Evolutionary conservation across 2,797 vertebrate genomes (phyloP).

Genomic region (Coregonus ussuriensis): DNA sequence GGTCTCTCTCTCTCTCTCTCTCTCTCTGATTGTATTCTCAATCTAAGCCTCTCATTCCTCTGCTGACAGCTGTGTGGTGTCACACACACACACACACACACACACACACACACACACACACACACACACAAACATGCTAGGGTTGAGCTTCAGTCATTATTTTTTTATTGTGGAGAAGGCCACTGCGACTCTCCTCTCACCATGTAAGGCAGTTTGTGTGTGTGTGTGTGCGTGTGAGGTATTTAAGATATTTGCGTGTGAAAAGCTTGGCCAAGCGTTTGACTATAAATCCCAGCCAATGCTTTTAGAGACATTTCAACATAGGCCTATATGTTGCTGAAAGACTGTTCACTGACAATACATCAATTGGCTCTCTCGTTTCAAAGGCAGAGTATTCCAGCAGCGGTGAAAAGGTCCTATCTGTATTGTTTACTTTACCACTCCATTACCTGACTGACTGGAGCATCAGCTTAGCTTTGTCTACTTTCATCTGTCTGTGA

Average conservation of each 20-base stretch:
- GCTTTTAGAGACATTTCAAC: not conserved
- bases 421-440: not conserved
- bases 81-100: constrained; percentile 32
- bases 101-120: constrained; percentile 32
- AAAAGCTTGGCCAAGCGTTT: not conserved
- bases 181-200: not conserved
- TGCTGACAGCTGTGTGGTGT: constrained; percentile 51
- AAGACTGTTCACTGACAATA: not conserved
- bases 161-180: not conserved
- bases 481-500: not conserved
- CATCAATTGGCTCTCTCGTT: not conserved
- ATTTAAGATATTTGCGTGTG: not conserved
- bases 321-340: not conserved
- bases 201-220: not conserved
- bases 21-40: constrained; percentile 53
- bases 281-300: not conserved
- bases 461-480: not conserved
- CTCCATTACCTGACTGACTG: constrained; percentile 23
- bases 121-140: constrained; percentile 26
- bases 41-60: constrained; percentile 39
- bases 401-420: not conserved
- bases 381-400: too few relatives aligned
- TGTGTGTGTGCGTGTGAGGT: not conserved
- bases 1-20: constrained; percentile 24
- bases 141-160: not conserved